These are phyloP conservation scores for Plumapathes pennacea DNA, from an alignment of 92 coral and sea anemone species.

Conservation along the genomic window DNA sequence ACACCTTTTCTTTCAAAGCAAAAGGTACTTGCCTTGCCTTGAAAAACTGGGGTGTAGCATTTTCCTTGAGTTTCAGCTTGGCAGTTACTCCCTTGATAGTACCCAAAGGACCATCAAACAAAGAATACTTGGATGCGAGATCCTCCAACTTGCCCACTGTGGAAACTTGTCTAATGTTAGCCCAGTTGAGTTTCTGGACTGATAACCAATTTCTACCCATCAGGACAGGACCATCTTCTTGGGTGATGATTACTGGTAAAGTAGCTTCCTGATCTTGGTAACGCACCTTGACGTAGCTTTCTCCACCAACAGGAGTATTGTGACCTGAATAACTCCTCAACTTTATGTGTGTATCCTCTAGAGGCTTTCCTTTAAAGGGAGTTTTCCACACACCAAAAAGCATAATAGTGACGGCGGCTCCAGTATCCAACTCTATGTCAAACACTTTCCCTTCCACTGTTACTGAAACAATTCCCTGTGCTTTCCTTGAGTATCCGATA, in stretches of 20 bases:
- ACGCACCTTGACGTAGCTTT: slow-evolving; percentile 22
- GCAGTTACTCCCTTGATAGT: slow-evolving; percentile 23
- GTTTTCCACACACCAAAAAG: slow-evolving; percentile 14
- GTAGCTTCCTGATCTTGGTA: slow-evolving; percentile 18
- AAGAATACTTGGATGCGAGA: slow-evolving; percentile 4
- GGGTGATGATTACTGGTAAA: slow-evolving; percentile 27
- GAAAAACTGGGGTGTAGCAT: slow-evolving; percentile 26
- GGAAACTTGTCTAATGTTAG: slow-evolving; percentile 17
- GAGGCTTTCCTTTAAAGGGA: slow-evolving; percentile 14
- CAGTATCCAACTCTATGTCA: slow-evolving; percentile 32
- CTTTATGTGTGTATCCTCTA: slow-evolving; percentile 18
- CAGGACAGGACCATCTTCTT: slow-evolving; percentile 28
- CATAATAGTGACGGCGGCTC: slow-evolving; percentile 37
- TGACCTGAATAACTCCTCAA: slow-evolving; percentile 32
- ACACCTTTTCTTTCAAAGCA: slow-evolving; percentile 10
- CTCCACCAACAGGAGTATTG: slow-evolving; percentile 25
- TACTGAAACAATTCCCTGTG: slow-evolving; percentile 18
- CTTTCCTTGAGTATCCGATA: slow-evolving; percentile 5
- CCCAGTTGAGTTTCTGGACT: slow-evolving; percentile 25
- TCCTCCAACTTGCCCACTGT: slow-evolving; percentile 1
- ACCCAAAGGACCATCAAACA: slow-evolving; percentile 3
- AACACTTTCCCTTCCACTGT: not conserved
- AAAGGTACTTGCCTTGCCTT: slow-evolving; percentile 15
- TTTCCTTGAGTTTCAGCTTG: slow-evolving; percentile 22
- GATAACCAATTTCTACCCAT: slow-evolving; percentile 43